phyloP scores from a whole-genome alignment of 2,888 invertebrate genomes.

The Teleiodes luculella region DNA sequence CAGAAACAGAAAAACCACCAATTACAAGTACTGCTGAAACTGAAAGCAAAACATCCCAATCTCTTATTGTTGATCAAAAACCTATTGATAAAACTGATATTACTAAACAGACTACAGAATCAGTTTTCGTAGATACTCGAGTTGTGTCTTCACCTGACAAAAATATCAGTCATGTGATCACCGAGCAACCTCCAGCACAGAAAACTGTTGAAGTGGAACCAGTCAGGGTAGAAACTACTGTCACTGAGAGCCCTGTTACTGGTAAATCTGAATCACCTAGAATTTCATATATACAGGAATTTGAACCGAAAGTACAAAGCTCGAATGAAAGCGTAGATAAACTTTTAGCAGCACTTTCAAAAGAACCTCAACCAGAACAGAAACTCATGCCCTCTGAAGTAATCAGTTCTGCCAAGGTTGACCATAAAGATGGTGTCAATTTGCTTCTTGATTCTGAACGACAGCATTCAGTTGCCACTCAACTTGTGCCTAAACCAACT shows the following conservation, averaged over 20 bases:
- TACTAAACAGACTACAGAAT: too few species aligned
- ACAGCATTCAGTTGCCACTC: slow-evolving; percentile 35
- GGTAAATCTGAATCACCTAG: slow-evolving; percentile 34
- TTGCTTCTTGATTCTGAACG: slow-evolving; percentile 58
- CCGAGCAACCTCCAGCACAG: slow-evolving; percentile 32
- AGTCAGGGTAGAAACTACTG: slow-evolving; percentile 39
- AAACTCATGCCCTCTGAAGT: slow-evolving; percentile 45
- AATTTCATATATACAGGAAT: slow-evolving; percentile 48
- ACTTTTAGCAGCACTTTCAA: slow-evolving; percentile 31
- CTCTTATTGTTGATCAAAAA: neutral
- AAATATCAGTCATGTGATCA: slow-evolving; percentile 21
- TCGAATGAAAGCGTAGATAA: slow-evolving; percentile 44
- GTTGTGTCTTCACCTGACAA: neutral
- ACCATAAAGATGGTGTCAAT: slow-evolving; percentile 39
- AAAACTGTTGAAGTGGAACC: slow-evolving; percentile 42
- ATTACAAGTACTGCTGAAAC: neutral
- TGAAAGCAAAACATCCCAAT: neutral
- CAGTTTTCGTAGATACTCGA: too few species aligned
- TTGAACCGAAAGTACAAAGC: slow-evolving; percentile 39
- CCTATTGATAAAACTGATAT: neutral
- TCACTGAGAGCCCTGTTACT: slow-evolving; percentile 43
- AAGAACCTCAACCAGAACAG: slow-evolving; percentile 47
- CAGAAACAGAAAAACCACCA: neutral
- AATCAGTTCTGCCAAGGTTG: slow-evolving; percentile 25
- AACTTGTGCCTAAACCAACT: slow-evolving; percentile 8